Percentiles rank a stretch among this genome's conserved stretches.
These are phyloP conservation scores for Capreolus pygargus DNA, from an alignment of 2,113 vertebrate genomes.

Conservation along the genomic window DNA sequence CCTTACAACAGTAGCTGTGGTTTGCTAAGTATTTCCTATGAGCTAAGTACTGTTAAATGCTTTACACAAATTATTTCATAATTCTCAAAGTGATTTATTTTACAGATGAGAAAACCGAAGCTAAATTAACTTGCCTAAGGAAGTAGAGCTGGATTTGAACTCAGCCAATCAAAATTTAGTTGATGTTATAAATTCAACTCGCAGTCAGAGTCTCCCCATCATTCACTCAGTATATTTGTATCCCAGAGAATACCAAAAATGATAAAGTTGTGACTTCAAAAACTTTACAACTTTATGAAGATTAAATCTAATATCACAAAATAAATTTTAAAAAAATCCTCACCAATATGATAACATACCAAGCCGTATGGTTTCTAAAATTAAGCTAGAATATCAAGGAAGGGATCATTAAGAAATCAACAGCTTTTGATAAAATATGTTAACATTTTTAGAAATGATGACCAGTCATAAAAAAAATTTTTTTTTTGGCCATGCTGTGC, in stretches of 20 bases:
- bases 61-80: neutral
- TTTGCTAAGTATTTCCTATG: neutral
- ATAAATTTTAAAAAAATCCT: neutral
- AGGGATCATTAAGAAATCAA: neutral
- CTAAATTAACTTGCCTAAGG: neutral
- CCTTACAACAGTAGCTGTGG: neutral
- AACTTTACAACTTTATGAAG: neutral
- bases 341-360: neutral
- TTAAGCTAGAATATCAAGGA: neutral
- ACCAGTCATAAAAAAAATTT: neutral
- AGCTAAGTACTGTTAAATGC: neutral
- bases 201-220: neutral
- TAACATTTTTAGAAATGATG: constrained; percentile 4
- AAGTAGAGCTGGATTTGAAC: neutral
- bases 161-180: neutral
- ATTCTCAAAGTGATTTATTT: neutral
- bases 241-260: neutral
- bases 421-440: neutral
- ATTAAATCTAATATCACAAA: neutral
- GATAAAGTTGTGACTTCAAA: neutral
- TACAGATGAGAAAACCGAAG: neutral
- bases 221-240: neutral
- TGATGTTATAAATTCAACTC: neutral
- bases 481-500: neutral
- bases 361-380: neutral